Base-by-base conservation (phyloP, 2,888 invertebrate species). In the Shargacucullia verbasci region DNA sequence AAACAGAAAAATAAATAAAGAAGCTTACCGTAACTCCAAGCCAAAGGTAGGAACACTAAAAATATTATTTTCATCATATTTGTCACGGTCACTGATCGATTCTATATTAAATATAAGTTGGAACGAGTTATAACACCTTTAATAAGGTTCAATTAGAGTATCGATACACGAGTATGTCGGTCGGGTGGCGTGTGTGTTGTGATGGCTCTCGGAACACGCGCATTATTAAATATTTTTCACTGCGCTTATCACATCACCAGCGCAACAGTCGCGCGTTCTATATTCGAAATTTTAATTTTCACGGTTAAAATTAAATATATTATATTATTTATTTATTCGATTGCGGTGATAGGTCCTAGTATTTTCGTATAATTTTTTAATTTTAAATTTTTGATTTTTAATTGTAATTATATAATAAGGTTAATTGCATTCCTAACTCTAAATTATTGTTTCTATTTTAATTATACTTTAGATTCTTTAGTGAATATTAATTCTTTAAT, bases 211-310 rank as follows among this genome's bases (percentile, higher is more conserved):
- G 60, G 57, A 73, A 78, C 78, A 57, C 73, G 76, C 81, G 58
- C 73, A 69, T 76, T 81, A 79, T 71, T 84, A 82, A 83, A 84
- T 81, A 79, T 78, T 70, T 64, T 77, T 74, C 71, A 73, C 74
- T 63, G 59, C 52, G 78, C 81, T 84, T 85, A 84, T 83, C 83
- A 81, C 71, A 68, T 56, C 63, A 70, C 63, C 59, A 59, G 48
- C 44, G 2, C 35, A 27, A 57, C 37, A 41, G 11, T 52, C 37
- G 39, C 57, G 45, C 37, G 35, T 40, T 54, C 37, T 45, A 38
- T 46, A 38, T 67, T 47, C 47, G 1, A 11, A 6, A 25, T 31
- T 52, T 29, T 4, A 52, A 59, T 67, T 49, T 64, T 48, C 45
- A 59, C 41, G 45, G 65, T 46, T 29, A 34, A 48, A 33, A 70